These are phyloP conservation scores for Oegoconia quadripuncta DNA, from an alignment of 2,888 invertebrate genomes.

Conservation along the genomic window DNA sequence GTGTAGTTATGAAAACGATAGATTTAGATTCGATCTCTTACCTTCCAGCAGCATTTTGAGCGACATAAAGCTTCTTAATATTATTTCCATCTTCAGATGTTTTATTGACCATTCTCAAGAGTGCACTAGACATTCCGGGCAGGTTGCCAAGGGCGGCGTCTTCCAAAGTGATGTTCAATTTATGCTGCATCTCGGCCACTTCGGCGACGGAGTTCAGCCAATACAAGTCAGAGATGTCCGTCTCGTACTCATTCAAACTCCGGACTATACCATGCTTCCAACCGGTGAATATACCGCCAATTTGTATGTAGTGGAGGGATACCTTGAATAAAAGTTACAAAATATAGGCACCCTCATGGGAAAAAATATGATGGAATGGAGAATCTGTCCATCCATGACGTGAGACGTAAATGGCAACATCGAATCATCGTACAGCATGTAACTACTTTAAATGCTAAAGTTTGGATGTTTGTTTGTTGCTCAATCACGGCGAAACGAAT, in stretches of 20 bases:
- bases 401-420: neutral
- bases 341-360: conserved; percentile 1
- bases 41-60: conserved; percentile 90
- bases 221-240: conserved; percentile 82
- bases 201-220: conserved; percentile 89
- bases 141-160: conserved; percentile 43
- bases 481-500: too few species aligned
- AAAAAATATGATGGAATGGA: too few species aligned
- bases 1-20: neutral
- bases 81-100: conserved; percentile 51
- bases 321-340: conserved; percentile 67
- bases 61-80: conserved; percentile 81
- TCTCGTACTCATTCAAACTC: conserved; percentile 79
- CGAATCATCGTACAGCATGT: neutral
- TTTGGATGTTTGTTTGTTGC: too few species aligned
- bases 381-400: too few species aligned
- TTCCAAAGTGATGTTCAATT: conserved; percentile 62
- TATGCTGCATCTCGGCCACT: conserved; percentile 82
- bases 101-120: conserved; percentile 79
- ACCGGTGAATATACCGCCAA: conserved; percentile 87
- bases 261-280: conserved; percentile 84
- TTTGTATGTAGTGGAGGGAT: conserved; percentile 86
- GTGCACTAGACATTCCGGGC: conserved; percentile 79
- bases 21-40: conserved; percentile 40
- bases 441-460: neutral